phyloP scores from a whole-genome alignment of 2,113 vertebrate genomes.

The Pelvicachromis taeniatus region DNA sequence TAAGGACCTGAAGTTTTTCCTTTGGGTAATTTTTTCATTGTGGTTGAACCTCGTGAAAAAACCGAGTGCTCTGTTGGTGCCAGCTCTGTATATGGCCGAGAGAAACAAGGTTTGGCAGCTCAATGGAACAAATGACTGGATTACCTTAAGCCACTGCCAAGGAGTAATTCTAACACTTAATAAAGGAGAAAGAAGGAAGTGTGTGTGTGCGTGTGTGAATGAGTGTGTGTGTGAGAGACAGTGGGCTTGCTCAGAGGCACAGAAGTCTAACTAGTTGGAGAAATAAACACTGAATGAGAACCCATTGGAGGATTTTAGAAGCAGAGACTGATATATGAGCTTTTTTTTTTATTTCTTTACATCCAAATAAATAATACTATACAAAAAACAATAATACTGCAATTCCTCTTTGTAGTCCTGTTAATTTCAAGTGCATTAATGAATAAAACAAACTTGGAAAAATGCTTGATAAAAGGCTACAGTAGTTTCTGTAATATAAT shows the following conservation, averaged over 20 bases:
- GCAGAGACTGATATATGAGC: neutral
- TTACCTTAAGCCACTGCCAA: slow-evolving; percentile 75
- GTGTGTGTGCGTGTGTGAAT: neutral
- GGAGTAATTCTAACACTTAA: slow-evolving; percentile 79
- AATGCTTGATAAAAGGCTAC: neutral
- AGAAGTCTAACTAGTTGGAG: slow-evolving; percentile 66
- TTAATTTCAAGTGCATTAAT: neutral
- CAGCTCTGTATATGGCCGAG: slow-evolving; percentile 55
- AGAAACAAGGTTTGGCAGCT: slow-evolving; percentile 76
- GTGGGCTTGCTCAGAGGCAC: slow-evolving; percentile 45
- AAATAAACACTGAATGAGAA: slow-evolving; percentile 62
- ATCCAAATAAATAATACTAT: neutral
- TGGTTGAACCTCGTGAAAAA: slow-evolving; percentile 40
- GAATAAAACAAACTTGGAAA: neutral
- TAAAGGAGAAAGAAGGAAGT: slow-evolving; percentile 63
- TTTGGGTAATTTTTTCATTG: neutral
- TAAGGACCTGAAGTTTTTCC: slow-evolving; percentile 18
- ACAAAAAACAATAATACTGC: neutral
- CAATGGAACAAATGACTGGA: slow-evolving; percentile 74
- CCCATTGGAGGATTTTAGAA: slow-evolving; percentile 19
- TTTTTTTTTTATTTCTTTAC: neutral
- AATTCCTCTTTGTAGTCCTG: neutral
- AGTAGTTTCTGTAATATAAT: neutral
- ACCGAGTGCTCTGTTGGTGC: slow-evolving; percentile 38
- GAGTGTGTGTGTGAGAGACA: slow-evolving; percentile 2